Evolutionary conservation across 2,888 invertebrate genomes (phyloP).

Genomic region (Cryptocheilus praepositus): DNA sequence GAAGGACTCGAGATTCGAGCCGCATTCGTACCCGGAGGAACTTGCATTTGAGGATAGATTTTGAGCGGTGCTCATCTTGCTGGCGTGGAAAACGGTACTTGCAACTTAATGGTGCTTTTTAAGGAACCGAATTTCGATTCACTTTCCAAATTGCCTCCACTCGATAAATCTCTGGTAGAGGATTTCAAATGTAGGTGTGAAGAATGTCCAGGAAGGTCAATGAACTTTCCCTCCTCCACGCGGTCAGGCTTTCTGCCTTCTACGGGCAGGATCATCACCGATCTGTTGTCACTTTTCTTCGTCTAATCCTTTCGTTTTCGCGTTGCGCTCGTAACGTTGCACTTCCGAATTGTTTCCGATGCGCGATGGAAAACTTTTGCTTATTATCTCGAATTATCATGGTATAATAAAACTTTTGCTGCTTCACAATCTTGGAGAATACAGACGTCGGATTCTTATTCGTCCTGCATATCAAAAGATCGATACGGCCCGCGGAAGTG

Average conservation of each 20-base stretch:
- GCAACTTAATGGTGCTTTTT: too few species aligned
- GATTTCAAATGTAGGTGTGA: not conserved
- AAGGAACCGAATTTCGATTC: not conserved
- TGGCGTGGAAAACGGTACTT: not conserved
- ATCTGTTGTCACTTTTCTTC: conserved; percentile 2
- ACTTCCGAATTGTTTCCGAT: too few species aligned
- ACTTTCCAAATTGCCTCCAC: not conserved
- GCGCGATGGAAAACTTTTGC: too few species aligned
- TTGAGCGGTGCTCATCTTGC: conserved; percentile 44
- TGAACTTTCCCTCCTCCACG: conserved; percentile 1
- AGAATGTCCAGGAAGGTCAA: not conserved
- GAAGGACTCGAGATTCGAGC: conserved; percentile 79
- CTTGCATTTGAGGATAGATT: conserved; percentile 20
- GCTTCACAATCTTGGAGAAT: too few species aligned
- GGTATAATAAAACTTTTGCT: too few species aligned
- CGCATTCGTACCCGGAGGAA: conserved; percentile 74
- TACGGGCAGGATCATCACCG: conserved; percentile 2
- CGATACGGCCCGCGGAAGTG: too few species aligned
- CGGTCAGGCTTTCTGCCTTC: not conserved
- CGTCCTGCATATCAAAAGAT: too few species aligned
- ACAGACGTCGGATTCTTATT: too few species aligned
- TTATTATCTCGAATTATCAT: too few species aligned
- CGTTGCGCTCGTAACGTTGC: too few species aligned
- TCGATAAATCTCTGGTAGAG: too few species aligned
- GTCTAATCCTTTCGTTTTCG: not conserved